Evolutionary conservation across 2,888 invertebrate species (phyloP).

Genomic region (Parnassius smintheus): DNA sequence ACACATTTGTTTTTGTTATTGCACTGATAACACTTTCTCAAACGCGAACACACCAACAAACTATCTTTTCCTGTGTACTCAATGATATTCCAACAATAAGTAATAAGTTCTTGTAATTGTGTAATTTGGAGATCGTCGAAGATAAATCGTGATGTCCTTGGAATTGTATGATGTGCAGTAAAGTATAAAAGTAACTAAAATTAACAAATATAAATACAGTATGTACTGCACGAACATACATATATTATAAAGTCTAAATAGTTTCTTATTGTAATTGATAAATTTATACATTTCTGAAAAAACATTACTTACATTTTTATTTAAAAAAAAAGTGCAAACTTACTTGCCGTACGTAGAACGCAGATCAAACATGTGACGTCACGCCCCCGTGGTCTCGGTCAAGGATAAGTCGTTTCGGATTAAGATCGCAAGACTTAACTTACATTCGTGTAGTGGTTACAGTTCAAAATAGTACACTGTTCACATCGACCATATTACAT

Average conservation of each 20-base stretch:
- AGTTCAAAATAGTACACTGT: background rate
- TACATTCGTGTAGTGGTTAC: constrained; percentile 4
- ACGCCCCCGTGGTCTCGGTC: constrained; percentile 7
- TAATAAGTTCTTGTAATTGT: too few species aligned
- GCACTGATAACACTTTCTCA: background rate
- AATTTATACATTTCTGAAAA: background rate
- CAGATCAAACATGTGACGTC: constrained; percentile 17
- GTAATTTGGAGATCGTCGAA: too few species aligned
- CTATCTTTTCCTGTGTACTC: background rate
- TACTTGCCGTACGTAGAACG: constrained; percentile 4
- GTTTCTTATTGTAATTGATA: background rate
- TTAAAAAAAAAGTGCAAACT: constrained; percentile 1
- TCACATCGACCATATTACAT: background rate
- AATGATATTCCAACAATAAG: background rate
- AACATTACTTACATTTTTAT: background rate
- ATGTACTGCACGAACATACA: too few species aligned
- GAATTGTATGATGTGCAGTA: too few species aligned
- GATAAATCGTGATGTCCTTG: too few species aligned
- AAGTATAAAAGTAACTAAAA: too few species aligned
- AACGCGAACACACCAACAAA: background rate
- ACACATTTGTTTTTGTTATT: background rate
- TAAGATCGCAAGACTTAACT: constrained; percentile 16
- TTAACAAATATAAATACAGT: too few species aligned
- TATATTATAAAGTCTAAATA: too few species aligned
- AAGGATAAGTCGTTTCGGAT: constrained; percentile 20